phyloP scores from a whole-genome alignment of 2,888 invertebrate species.

The Eupelmus urozonus region DNA sequence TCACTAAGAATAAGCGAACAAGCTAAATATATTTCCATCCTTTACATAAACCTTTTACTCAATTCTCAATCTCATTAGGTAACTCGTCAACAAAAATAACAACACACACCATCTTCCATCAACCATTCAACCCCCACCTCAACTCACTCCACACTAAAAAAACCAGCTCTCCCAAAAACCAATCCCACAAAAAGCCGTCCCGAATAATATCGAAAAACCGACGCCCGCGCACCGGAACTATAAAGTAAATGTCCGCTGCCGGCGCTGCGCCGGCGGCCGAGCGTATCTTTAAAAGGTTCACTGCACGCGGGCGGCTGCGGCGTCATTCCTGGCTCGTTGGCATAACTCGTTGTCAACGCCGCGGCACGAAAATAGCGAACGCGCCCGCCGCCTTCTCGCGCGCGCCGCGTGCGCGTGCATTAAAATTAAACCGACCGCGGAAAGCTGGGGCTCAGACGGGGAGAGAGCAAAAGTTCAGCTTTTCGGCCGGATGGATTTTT shows the following conservation, averaged over 20 bases:
- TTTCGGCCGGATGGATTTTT: too few species aligned
- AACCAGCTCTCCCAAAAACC: neutral
- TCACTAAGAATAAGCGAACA: too few species aligned
- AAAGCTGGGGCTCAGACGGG: too few species aligned
- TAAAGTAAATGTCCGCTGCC: slow-evolving; percentile 48
- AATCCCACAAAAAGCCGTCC: neutral
- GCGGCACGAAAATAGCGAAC: slow-evolving; percentile 52
- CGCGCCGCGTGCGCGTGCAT: too few species aligned
- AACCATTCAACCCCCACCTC: too few species aligned
- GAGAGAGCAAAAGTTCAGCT: too few species aligned
- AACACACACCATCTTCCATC: too few species aligned
- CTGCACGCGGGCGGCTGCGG: slow-evolving; percentile 44
- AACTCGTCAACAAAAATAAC: too few species aligned
- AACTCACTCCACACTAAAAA: too few species aligned
- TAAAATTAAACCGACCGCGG: slow-evolving; percentile 37
- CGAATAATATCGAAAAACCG: neutral
- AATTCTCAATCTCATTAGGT: too few species aligned
- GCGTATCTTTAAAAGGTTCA: slow-evolving; percentile 57
- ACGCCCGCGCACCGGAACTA: slow-evolving; percentile 49
- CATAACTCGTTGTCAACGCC: slow-evolving; percentile 55
- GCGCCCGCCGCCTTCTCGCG: neutral
- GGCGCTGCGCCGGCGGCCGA: slow-evolving; percentile 18
- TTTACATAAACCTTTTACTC: too few species aligned
- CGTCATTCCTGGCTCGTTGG: slow-evolving; percentile 39
- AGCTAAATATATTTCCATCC: too few species aligned